Percentiles rank a stretch among this genome's conserved stretches.
phyloP scores from a whole-genome alignment of 1,140 invertebrate species.

The Trichoplusia ni region DNA sequence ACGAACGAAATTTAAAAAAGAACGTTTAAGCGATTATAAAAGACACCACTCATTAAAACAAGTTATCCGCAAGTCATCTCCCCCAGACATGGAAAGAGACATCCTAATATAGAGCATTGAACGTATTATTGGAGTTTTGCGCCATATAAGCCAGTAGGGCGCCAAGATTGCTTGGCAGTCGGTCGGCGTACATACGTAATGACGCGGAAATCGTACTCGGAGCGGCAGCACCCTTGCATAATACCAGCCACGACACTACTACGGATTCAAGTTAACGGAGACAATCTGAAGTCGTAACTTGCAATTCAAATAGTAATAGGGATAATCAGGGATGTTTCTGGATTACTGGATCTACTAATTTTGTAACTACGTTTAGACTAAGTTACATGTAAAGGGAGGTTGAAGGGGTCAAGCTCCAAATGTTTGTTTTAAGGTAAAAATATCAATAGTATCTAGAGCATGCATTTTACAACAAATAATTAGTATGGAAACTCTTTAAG shows the following conservation, averaged over 20 bases:
- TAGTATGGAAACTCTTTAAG: too few species aligned
- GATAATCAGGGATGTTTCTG: too few species aligned
- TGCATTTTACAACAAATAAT: too few species aligned
- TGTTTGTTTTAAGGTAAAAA: too few species aligned
- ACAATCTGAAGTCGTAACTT: neutral
- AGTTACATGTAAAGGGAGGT: too few species aligned
- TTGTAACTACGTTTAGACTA: too few species aligned
- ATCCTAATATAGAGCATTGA: slow-evolving; percentile 9
- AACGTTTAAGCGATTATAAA: too few species aligned
- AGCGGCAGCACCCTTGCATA: neutral
- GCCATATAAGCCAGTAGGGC: slow-evolving; percentile 16
- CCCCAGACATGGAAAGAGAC: neutral
- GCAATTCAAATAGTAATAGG: too few species aligned
- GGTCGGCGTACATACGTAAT: neutral
- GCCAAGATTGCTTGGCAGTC: slow-evolving; percentile 15
- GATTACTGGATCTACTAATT: too few species aligned
- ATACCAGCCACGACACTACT: neutral
- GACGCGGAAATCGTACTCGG: neutral
- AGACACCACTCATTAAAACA: neutral
- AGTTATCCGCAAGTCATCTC: neutral
- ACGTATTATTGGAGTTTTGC: neutral
- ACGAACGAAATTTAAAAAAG: too few species aligned
- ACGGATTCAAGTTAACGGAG: neutral
- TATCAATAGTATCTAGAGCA: too few species aligned
- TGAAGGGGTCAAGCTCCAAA: too few species aligned